phyloP scores from a whole-genome alignment of 1,140 invertebrate species.

The Aphaenogaster floridana region DNA sequence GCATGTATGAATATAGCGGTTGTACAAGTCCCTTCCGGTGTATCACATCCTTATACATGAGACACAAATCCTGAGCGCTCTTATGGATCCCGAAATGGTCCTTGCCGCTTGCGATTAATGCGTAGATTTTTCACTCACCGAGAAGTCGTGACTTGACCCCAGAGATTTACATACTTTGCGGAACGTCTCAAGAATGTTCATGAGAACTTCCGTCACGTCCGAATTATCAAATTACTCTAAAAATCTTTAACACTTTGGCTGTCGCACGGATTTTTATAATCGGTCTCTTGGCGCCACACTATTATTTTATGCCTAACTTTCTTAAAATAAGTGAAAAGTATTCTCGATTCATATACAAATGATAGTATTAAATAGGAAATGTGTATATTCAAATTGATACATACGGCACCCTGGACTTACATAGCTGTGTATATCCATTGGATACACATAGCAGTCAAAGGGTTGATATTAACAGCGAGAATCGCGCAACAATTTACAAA shows the following conservation, averaged over 20 bases:
- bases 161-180: slow-evolving; percentile 30
- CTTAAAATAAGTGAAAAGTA: too few relatives aligned
- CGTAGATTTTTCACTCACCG: slow-evolving; percentile 17
- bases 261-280: too few relatives aligned
- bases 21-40: slow-evolving; percentile 44
- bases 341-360: too few relatives aligned
- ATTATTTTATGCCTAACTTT: too few relatives aligned
- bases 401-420: too few relatives aligned
- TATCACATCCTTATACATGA: slow-evolving; percentile 64
- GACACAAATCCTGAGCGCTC: slow-evolving; percentile 50
- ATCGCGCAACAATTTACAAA: background rate
- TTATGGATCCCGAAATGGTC: slow-evolving; percentile 49
- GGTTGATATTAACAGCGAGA: background rate
- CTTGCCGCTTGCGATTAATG: slow-evolving; percentile 43
- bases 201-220: background rate
- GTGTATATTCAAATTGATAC: too few relatives aligned
- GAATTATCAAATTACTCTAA: background rate
- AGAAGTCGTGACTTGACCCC: background rate
- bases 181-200: background rate
- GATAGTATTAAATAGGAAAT: too few relatives aligned
- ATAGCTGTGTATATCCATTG: too few relatives aligned
- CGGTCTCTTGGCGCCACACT: too few relatives aligned
- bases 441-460: too few relatives aligned
- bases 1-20: slow-evolving; percentile 57
- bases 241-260: background rate